Percentiles rank a stretch among this genome's conserved stretches.
These are phyloP conservation scores for Drosophila flavopinicola DNA, from an alignment of 2,888 invertebrate species.

Conservation along the genomic window DNA sequence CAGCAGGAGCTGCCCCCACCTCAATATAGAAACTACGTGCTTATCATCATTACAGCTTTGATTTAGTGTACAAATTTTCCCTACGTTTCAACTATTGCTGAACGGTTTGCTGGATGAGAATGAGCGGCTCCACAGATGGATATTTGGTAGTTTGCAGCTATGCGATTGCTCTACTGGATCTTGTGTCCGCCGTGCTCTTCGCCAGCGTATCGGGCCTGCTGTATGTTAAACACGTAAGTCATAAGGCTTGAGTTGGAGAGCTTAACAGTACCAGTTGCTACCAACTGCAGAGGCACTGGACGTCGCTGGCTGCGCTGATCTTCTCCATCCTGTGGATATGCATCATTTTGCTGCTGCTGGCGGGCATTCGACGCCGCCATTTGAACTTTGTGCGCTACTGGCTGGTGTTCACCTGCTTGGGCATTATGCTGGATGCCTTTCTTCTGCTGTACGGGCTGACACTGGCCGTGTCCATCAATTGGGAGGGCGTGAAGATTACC, in stretches of 20 bases:
- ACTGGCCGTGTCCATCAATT: slow-evolving; percentile 57
- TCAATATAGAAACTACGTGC: slow-evolving; percentile 61
- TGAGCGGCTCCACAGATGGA: slow-evolving; percentile 33
- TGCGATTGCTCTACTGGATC: slow-evolving; percentile 62
- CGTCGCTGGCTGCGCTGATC: slow-evolving; percentile 48
- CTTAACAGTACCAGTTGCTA: neutral
- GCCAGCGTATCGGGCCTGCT: slow-evolving; percentile 58
- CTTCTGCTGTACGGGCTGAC: slow-evolving; percentile 62
- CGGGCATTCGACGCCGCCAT: slow-evolving; percentile 51
- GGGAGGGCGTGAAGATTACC: slow-evolving; percentile 61
- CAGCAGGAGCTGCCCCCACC: neutral
- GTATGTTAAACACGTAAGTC: slow-evolving; percentile 57
- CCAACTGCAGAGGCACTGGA: slow-evolving; percentile 45
- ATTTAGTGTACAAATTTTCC: slow-evolving; percentile 63
- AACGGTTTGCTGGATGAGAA: slow-evolving; percentile 28
- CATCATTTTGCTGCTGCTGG: slow-evolving; percentile 40
- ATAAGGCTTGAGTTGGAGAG: neutral
- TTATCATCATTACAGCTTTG: slow-evolving; percentile 77
- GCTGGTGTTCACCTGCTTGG: slow-evolving; percentile 66
- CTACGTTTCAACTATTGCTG: slow-evolving; percentile 19
- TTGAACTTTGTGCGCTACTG: slow-evolving; percentile 51
- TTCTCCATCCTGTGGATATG: slow-evolving; percentile 62
- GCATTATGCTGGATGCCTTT: slow-evolving; percentile 61
- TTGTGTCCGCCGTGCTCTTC: slow-evolving; percentile 65
- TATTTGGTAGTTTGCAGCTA: slow-evolving; percentile 73